Conservation (phyloP, 2,113 vertebrate species). For the Crocuta crocuta region DNA sequence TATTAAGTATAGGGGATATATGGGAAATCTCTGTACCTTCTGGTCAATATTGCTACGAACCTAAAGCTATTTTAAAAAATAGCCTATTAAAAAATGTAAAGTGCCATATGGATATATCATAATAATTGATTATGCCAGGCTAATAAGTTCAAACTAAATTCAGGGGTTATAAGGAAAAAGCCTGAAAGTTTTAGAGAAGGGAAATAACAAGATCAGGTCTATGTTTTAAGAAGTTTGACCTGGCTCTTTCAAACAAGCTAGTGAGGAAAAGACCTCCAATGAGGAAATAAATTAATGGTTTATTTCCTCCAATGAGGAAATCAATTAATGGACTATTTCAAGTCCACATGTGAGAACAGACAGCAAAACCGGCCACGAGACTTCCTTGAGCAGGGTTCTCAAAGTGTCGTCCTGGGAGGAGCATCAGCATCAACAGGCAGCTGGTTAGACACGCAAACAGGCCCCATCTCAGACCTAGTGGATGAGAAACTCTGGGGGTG, state of each 20-base stretch:
- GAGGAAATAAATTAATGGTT: neutral
- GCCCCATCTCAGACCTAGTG: neutral
- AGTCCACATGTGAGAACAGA: neutral
- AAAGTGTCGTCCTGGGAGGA: neutral
- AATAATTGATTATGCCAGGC: neutral
- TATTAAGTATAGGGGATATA: neutral
- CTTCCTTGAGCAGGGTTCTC: neutral
- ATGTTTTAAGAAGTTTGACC: neutral
- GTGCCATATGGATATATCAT: neutral
- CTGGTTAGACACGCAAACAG: no score
- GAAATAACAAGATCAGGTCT: neutral
- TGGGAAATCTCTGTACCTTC: neutral
- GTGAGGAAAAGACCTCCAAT: neutral
- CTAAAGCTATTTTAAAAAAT: conserved; percentile 6
- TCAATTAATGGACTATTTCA: neutral
- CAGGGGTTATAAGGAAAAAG: neutral
- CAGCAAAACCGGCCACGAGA: neutral
- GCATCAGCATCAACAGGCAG: neutral
- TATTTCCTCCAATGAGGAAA: neutral
- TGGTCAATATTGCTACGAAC: neutral
- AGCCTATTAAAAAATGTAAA: neutral
- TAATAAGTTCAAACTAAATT: neutral
- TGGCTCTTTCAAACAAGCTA: neutral
- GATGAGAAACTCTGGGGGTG: neutral
- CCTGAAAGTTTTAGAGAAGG: neutral